Base-by-base conservation (phyloP, 2,113 vertebrate species). In the Nothoprocta pentlandii region DNA sequence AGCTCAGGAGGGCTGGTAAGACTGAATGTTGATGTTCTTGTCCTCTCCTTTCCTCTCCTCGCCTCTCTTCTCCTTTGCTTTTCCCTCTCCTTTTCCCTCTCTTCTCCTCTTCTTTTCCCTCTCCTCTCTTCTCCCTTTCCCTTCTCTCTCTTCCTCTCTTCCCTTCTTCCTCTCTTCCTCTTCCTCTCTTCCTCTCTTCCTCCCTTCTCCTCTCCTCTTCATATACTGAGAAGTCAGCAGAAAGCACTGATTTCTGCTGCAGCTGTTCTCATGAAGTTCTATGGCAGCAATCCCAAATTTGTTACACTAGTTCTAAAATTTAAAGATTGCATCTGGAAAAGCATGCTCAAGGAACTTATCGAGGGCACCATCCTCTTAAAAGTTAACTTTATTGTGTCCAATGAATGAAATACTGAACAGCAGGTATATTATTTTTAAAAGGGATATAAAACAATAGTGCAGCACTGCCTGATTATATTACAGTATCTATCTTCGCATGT, bases 401-500 rank as follows among this genome's bases (percentile, higher is more conserved):
- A 75, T 76, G 86, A 95, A 92, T 97, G 88, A 98, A 97, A 97
- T 97, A 97, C 87, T 91, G 95, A 97, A 95, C 93, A 95, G 91
- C 87, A 44, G 34, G 92, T 93, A 85, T 97, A 95, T 97, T 97
- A 96, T 96, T 97, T 97, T 97, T 92, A 93, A 97, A 98, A 95
- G 90, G 95, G 84, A 85, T 93, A 98, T 98, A 98, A 98, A 98
- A 97, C 97, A 98, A 97, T 95, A 97, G 95, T 19, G 5, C 87
- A 95, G 71, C 78, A 92, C 94, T 97, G 95, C 89, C 96, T 97
- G 96, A 95, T 97, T 97, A 97, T 97, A 98, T 98, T 98, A 97
- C 92, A 92, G 87, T 91, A 96, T 97, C 97, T 97, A 90, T 98
- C 97, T 98, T 97, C 97, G 97, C 94, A 97, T 97, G 98, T 97